Evolutionary conservation across 2,797 vertebrate genomes (phyloP), one percentile per base, ranked within the genome.

Genomic region (Staurois parvus): DNA sequence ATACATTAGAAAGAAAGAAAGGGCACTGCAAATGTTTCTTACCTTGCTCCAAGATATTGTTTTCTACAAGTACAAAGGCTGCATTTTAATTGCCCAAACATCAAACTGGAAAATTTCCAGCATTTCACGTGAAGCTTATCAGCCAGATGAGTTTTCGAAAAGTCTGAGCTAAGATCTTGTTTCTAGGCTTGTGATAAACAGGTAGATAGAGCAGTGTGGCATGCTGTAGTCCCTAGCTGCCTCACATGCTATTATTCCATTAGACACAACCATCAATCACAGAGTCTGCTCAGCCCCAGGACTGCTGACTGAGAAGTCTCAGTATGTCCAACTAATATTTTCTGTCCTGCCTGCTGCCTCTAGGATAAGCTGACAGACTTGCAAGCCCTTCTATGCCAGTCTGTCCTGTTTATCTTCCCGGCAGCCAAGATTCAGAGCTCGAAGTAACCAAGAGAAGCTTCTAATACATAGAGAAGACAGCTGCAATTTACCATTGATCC

Each of bases 281-380:
- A 11, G 34, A 56, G 42, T 75, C 40, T n/a, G 30, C 62, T 75
- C 59, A 80, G 76, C 76, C 77, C 77, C 69, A 80, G 70, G 84
- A 85, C 84, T 85, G 84, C 84, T 85, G 84, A 79, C 76, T 66
- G 69, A 67, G 76, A 68, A 83, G 45, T 64, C 81, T 83, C 62
- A 62, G 64, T 75, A 74, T 80, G 77, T 67, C 42, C 59, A 80
- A 52, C 29, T 85, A 73, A 80, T 85, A 67, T 85, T 80, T 85
- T 67, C 76, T 79, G 77, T 68, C 77, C 84, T 68, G 84, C 74
- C 64, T 70, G 64, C 82, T 76, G 82, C 82, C 81, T 84, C 9
- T 29, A 56, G 76, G 83, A 79, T 42, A 77, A 84, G 69, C 83
- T 85, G 83, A 79, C 76, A 79, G 69, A 79, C 76, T 79, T 73